Conservation (phyloP, 2,888 invertebrate species). For the Ophion costatus region DNA sequence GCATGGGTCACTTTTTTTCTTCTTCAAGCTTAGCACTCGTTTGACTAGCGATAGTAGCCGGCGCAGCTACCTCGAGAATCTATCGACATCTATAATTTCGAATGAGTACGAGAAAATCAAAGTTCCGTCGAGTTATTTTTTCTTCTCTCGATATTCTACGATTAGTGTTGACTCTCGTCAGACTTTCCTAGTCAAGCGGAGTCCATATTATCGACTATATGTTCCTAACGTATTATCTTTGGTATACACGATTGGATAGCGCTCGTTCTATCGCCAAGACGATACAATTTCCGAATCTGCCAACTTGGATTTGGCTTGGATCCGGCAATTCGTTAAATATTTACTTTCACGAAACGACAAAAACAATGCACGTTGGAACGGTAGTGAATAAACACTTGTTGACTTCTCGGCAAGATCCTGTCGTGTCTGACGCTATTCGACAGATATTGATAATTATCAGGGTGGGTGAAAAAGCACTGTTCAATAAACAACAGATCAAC, state of each 20-base stretch:
- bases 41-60: neutral
- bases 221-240: slow-evolving; percentile 75
- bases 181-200: slow-evolving; percentile 58
- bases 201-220: slow-evolving; percentile 61
- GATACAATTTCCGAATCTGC: slow-evolving; percentile 60
- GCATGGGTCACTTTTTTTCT: neutral
- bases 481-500: neutral
- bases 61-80: slow-evolving; percentile 2
- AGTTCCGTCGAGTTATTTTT: slow-evolving; percentile 51
- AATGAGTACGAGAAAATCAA: slow-evolving; percentile 45
- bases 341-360: neutral
- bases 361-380: neutral
- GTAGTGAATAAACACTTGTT: neutral
- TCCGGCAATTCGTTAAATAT: neutral
- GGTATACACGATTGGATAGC: slow-evolving; percentile 75
- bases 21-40: neutral
- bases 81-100: slow-evolving; percentile 28
- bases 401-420: too few species aligned
- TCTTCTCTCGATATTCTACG: slow-evolving; percentile 65
- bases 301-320: neutral
- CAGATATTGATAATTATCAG: too few species aligned
- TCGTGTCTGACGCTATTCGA: too few species aligned
- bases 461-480: too few species aligned
- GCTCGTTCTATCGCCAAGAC: slow-evolving; percentile 73
- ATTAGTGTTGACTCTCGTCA: slow-evolving; percentile 59